Base-by-base conservation (phyloP, 2,888 invertebrate genomes). In the Drosophila mayaguana region DNA sequence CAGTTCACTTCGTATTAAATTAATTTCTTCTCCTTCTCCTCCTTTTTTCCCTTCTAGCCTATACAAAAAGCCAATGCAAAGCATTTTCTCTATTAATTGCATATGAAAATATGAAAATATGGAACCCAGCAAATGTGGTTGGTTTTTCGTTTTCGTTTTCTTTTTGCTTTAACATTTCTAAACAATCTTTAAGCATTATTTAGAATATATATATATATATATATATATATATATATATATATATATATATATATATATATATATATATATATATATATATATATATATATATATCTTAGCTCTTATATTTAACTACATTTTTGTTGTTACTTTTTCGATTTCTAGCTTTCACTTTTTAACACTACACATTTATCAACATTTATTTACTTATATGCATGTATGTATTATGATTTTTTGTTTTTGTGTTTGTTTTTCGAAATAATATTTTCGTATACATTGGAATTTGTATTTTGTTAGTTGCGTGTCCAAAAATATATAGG, bases 291-390 rank as follows among this genome's bases (percentile, higher is more conserved):
- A 50, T 77, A 67, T 68, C 67, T 63, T 72, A 78, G 55, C 66
- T 66, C 63, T 80, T 80, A 83, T 59, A 80, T 68, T 68, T 71
- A 74, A 54, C 22, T 68, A 51, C 75, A 62, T 72, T 67, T 25
- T 54, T 61, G 66, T 46, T 64, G n/a, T 40, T 38, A n/a, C 34
- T 54, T 42, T 43, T 54, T 45, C 54, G 57, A 46, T 43, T 60
- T 38, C 63, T 56, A 63, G 42, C 48, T 12, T 70, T 66, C 69
- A 71, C 51, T 81, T 40, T 46, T 87, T 85, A 89, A 88, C 86
- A 89, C 86, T 87, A 87, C 90, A 87, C 86, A 87, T 87, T 87
- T 85, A 87, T 83, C 86, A 87, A 87, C 86, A 87, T 89, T 87
- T 85, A 87, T 63, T 82, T 72, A 61, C 68, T 68, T 65, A 61